phyloP scores from a whole-genome alignment of 2,888 invertebrate species.

The Gandaritis pyraliata region DNA sequence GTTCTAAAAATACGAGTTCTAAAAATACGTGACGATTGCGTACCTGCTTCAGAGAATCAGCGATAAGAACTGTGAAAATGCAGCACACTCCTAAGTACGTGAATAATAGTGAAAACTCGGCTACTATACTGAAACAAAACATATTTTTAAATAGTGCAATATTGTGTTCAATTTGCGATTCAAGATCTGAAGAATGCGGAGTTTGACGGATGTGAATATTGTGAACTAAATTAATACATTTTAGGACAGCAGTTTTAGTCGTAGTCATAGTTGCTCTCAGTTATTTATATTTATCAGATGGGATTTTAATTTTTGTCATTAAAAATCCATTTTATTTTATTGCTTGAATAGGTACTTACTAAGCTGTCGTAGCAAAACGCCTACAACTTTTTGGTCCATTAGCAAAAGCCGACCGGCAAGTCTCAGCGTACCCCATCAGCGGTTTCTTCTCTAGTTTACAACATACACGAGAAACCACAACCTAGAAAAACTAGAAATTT shows the following conservation, averaged over 20 bases:
- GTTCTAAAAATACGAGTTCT: not conserved
- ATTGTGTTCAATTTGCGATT: no score
- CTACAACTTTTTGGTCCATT: constrained; percentile 82
- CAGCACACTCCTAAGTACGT: constrained; percentile 89
- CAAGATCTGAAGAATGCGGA: no score
- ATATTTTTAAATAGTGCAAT: not conserved
- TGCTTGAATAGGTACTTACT: constrained; percentile 60
- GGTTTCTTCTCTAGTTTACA: constrained; percentile 75
- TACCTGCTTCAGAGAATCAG: constrained; percentile 87
- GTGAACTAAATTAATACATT: no score
- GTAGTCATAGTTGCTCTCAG: no score
- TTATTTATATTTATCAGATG: no score
- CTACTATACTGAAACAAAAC: constrained; percentile 65
- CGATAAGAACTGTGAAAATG: constrained; percentile 91
- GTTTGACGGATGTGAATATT: no score
- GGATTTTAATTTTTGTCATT: no score
- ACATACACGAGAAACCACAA: constrained; percentile 69
- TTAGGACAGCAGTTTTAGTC: no score
- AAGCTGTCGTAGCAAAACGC: constrained; percentile 73
- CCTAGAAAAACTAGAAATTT: constrained; percentile 57
- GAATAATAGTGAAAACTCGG: constrained; percentile 86
- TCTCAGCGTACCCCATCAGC: constrained; percentile 85
- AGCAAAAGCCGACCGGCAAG: constrained; percentile 84
- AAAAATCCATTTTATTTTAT: no score
- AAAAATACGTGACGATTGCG: not conserved